A percentile compares a stretch with the other conserved stretches of the same genome.
Conservation (phyloP, 2,797 vertebrate species). For the Telmatherina bonti region DNA sequence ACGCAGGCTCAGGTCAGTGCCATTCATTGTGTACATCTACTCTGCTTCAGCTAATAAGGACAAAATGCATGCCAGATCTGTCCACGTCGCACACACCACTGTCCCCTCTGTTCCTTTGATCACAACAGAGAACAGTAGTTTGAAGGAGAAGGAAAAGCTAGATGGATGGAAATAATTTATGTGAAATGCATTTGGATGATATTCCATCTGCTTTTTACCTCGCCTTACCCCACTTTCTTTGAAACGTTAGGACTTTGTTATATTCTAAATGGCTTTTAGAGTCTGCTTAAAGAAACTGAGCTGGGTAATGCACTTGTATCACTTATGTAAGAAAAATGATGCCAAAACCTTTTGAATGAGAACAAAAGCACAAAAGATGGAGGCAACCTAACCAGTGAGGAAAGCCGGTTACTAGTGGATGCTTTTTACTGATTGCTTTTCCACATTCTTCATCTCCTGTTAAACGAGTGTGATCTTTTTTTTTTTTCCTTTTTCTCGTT, state of each 20-base stretch:
- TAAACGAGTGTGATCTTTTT: conserved; percentile 4
- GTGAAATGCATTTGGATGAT: conserved; percentile 46
- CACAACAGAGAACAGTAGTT: conserved; percentile 53
- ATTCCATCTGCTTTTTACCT: conserved; percentile 49
- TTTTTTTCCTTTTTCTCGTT: not conserved
- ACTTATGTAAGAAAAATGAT: conserved; percentile 24
- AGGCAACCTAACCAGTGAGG: conserved; percentile 1
- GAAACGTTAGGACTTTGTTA: conserved; percentile 49
- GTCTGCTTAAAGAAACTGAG: conserved; percentile 39
- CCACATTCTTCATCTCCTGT: not conserved
- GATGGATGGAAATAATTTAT: conserved; percentile 36
- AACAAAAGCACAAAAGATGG: conserved; percentile 20
- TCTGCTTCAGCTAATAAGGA: conserved; percentile 77
- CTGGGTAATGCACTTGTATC: conserved; percentile 25
- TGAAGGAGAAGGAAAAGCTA: conserved; percentile 40
- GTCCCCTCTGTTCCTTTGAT: conserved; percentile 43
- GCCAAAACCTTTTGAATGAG: conserved; percentile 18
- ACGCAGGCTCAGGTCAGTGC: conserved; percentile 99
- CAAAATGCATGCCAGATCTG: conserved; percentile 70
- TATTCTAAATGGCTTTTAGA: conserved; percentile 41
- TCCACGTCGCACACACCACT: conserved; percentile 31
- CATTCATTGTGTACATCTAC: conserved; percentile 87
- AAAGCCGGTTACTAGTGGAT: not conserved
- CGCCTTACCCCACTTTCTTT: not conserved
- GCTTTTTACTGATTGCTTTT: conserved; percentile 9